Percentiles rank a stretch among this genome's conserved stretches.
These are phyloP conservation scores for Varecia variegata DNA, from an alignment of 2,797 vertebrate species.

Conservation along the genomic window DNA sequence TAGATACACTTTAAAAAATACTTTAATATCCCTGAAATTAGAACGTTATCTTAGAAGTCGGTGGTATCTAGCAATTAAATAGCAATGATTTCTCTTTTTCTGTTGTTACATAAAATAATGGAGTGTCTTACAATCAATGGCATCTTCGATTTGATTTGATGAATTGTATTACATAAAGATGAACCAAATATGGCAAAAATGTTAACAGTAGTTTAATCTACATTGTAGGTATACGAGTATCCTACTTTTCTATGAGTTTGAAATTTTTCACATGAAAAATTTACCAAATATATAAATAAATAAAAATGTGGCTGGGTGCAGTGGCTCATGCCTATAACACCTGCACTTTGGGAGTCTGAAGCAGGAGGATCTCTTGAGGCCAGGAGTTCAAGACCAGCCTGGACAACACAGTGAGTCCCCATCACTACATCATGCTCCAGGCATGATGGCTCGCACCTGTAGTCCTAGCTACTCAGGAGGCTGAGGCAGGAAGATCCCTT, in stretches of 20 bases:
- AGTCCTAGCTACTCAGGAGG: no score
- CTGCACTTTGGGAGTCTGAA: no score
- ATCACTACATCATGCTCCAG: no score
- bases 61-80: background rate
- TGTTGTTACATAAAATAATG: background rate
- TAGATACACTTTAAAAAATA: background rate
- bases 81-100: background rate
- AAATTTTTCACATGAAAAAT: background rate
- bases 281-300: background rate
- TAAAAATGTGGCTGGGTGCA: no score
- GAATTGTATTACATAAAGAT: background rate
- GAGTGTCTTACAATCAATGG: background rate
- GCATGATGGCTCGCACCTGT: no score
- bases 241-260: background rate
- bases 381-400: no score
- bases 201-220: background rate
- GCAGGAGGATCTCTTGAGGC: no score
- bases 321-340: no score
- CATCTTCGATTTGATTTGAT: background rate
- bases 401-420: no score
- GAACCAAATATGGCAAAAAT: constrained; percentile 8
- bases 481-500: no score
- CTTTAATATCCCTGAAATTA: background rate
- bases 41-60: background rate
- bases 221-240: background rate